These are phyloP conservation scores for Arrhamphus sclerolepis DNA, from an alignment of 2,797 vertebrate genomes.

Conservation along the genomic window DNA sequence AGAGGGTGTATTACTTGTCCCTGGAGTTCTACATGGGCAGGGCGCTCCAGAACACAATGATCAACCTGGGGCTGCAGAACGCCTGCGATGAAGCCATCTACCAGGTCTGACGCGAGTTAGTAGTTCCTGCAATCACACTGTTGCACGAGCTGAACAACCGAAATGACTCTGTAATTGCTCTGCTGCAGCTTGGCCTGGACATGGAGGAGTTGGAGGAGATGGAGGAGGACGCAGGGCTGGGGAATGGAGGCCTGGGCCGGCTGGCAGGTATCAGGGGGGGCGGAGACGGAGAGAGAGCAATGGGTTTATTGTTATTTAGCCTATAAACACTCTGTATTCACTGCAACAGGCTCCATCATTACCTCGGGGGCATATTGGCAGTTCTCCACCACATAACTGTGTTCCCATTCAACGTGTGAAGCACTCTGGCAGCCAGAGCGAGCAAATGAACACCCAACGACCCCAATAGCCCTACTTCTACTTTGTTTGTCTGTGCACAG, in stretches of 20 bases:
- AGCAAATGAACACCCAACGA: not conserved
- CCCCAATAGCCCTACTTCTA: not conserved
- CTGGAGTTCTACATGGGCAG: constrained; percentile 98
- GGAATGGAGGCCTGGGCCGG: constrained; percentile 95
- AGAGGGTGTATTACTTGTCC: constrained; percentile 98
- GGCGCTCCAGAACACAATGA: constrained; percentile 96
- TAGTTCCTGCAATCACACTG: not conserved
- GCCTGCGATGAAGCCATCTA: constrained; percentile 97
- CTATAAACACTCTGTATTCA: not conserved
- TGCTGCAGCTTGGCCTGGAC: constrained; percentile 90
- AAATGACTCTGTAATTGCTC: not conserved
- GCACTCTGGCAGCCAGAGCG: too few relatives aligned
- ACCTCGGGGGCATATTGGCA: constrained; percentile 2
- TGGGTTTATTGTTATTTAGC: not conserved
- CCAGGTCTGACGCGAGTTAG: constrained; percentile 82
- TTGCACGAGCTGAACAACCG: not conserved
- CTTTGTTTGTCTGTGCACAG: constrained; percentile 47
- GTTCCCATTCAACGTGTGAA: constrained; percentile 1
- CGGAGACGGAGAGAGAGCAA: not conserved
- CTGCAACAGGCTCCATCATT: constrained; percentile 4
- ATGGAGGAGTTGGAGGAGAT: constrained; percentile 98
- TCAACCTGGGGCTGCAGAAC: constrained; percentile 96
- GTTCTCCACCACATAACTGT: constrained; percentile 10
- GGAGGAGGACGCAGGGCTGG: constrained; percentile 95
- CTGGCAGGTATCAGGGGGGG: constrained; percentile 86